Evolutionary conservation across 2,888 invertebrate genomes (phyloP).

Genomic region (Cheilosia scutellata): DNA sequence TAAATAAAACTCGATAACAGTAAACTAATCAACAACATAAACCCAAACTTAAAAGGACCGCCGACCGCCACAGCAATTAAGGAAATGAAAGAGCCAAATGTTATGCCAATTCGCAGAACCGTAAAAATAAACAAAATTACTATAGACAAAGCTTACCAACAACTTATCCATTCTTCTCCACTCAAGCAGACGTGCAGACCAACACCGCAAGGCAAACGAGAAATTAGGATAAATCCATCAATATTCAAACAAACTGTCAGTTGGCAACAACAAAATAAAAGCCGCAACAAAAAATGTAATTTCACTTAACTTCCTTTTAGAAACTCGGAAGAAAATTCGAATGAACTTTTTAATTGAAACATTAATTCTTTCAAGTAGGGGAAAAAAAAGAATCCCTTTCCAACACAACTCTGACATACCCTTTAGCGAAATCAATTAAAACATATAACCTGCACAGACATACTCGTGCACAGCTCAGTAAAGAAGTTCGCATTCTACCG

Average conservation of each 20-base stretch:
- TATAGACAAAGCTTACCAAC: conserved; percentile 13
- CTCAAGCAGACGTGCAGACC: conserved; percentile 18
- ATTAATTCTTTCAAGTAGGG: conserved; percentile 78
- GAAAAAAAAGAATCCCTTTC: conserved; percentile 44
- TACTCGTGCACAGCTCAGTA: not conserved
- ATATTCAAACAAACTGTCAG: conserved; percentile 21
- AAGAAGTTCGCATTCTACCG: conserved; percentile 24
- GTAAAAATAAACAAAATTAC: conserved; percentile 21
- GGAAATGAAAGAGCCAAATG: conserved; percentile 5
- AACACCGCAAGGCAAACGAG: conserved; percentile 17
- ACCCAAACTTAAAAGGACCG: conserved; percentile 5
- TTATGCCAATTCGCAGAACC: conserved; percentile 1
- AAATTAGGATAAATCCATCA: conserved; percentile 60
- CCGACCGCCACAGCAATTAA: conserved; percentile 14
- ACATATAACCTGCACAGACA: conserved; percentile 37
- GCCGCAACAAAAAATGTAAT: not conserved
- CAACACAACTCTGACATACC: conserved; percentile 3
- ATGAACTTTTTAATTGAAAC: conserved; percentile 79
- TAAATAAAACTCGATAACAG: not conserved
- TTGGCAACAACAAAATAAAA: not conserved
- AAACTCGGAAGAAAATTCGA: conserved; percentile 39
- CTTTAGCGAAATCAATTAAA: conserved; percentile 68
- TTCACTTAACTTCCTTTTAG: conserved; percentile 31
- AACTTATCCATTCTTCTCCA: conserved; percentile 9
- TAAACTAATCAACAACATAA: conserved; percentile 34